Evolutionary conservation across 2,113 vertebrate species (phyloP), one percentile per base, ranked within the genome.

Genomic region (Zosterops hypoxanthus): DNA sequence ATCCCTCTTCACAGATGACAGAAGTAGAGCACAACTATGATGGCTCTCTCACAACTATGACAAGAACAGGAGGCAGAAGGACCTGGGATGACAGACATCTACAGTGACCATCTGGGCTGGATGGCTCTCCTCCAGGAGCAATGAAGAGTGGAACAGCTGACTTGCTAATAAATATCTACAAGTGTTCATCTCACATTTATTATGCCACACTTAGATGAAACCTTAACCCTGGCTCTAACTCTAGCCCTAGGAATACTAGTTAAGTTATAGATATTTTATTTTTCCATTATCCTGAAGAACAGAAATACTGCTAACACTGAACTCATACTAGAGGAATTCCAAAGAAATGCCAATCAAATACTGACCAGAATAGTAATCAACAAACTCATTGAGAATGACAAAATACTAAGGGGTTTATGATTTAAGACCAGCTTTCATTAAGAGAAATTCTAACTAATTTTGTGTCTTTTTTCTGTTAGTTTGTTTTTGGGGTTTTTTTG

Each of bases 111-210:
- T 86, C 75, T 55, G 50, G 59, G 44, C 39, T 59, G 71, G 23
- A 73, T 81, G 86, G 88, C 76, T 64, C 6, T 81, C 39, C 52
- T 88, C 92, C 76, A 90, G 64, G 39, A 63, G 28, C 0, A 3
- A 59, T 77, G 68, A 86, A 76, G 71, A 80, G 65, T 88, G 46
- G 50, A 92, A 88, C 86, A 93, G 86, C 80, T 95, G 94, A 88
- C 56, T 71, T 88, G 22, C n/a, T 89, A 75, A 89, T 77, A 92
- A 86, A 88, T 95, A 72, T 15, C 68, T 78, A 26, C 79, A 78
- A 90, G 76, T 63, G 79, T 71, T 86, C 94, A n/a, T 93, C 71
- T 86, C 82, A 81, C 24, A 82, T 92, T 72, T 76, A 82, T 85
- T 57, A 46, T 23, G 21, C 71, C 60, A 53, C 2, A 8, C 68